Percentiles rank a stretch among this genome's conserved stretches.
These are phyloP conservation scores for Actinopyga echinites DNA, from an alignment of 53 echinoderm and acorn worm genomes.

Conservation along the genomic window DNA sequence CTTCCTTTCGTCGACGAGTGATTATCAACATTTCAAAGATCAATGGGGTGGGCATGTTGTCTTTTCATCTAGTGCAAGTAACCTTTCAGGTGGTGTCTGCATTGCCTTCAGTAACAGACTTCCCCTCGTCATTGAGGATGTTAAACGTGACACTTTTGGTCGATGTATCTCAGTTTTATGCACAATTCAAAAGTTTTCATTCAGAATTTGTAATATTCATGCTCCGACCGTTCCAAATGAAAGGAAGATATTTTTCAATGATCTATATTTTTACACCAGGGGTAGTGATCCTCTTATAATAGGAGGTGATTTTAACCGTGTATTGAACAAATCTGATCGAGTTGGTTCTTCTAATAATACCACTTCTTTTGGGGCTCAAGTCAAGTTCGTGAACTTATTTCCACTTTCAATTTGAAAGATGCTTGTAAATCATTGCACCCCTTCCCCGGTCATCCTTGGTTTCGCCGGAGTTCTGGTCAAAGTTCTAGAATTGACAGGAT, in stretches of 20 bases:
- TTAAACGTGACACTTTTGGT: not conserved
- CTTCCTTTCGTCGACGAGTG: not conserved
- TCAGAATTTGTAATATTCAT: conserved; percentile 13
- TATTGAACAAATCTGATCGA: not conserved
- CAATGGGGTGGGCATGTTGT: not conserved
- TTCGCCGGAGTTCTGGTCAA: too few relatives aligned
- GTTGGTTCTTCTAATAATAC: not conserved
- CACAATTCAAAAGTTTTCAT: not conserved
- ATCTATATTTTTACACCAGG: not conserved
- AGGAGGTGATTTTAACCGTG: too few relatives aligned
- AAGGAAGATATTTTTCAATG: not conserved
- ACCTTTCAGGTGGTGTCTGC: not conserved
- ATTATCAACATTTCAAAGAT: not conserved
- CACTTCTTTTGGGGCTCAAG: not conserved
- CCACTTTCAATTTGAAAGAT: too few relatives aligned
- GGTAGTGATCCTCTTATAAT: not conserved
- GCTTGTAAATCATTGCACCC: too few relatives aligned
- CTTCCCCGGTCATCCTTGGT: too few relatives aligned
- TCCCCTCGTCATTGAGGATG: not conserved
- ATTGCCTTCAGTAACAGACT: too few relatives aligned
- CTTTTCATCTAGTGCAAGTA: not conserved
- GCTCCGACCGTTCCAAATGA: not conserved
- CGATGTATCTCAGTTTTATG: not conserved
- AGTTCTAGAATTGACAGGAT: too few relatives aligned
- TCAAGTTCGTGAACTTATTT: too few relatives aligned